Percentiles rank a stretch among this genome's conserved stretches.
These are phyloP conservation scores for Drosophila sechellia DNA, from an alignment of 1,140 invertebrate species.

Conservation along the genomic window DNA sequence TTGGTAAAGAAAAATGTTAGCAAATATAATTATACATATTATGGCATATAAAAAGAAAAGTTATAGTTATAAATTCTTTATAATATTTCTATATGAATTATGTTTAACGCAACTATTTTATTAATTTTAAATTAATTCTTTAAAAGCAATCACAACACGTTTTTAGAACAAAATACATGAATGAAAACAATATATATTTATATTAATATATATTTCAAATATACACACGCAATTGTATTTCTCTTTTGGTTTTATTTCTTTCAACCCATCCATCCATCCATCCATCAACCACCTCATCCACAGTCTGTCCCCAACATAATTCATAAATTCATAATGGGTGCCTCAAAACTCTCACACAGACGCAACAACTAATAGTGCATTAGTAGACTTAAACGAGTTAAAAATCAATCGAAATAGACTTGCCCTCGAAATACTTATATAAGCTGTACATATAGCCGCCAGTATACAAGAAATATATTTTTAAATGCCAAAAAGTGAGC, in stretches of 20 bases:
- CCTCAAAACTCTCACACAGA: constrained; percentile 59
- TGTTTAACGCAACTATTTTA: constrained; percentile 57
- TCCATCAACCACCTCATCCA: neutral
- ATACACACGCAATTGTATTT: constrained; percentile 53
- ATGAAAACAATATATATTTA: constrained; percentile 39
- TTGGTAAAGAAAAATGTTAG: constrained; percentile 45
- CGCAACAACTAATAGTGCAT: constrained; percentile 79
- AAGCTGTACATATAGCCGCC: constrained; percentile 48
- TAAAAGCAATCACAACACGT: constrained; percentile 66
- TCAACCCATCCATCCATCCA: neutral
- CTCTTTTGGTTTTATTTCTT: constrained; percentile 38
- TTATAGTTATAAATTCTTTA: constrained; percentile 65
- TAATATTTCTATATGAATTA: constrained; percentile 66
- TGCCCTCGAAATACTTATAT: constrained; percentile 56
- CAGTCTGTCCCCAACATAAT: constrained; percentile 1
- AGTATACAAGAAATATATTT: constrained; percentile 69
- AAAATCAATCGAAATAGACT: constrained; percentile 77
- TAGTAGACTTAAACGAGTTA: constrained; percentile 73
- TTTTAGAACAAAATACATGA: constrained; percentile 74
- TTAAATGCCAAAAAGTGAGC: constrained; percentile 68
- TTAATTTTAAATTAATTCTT: constrained; percentile 70
- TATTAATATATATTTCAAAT: constrained; percentile 63
- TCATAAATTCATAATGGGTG: constrained; percentile 52
- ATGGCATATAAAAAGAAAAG: constrained; percentile 43
- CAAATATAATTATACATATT: constrained; percentile 49